phyloP scores from a whole-genome alignment of 2,113 vertebrate species.

The Pontoporia blainvillei region DNA sequence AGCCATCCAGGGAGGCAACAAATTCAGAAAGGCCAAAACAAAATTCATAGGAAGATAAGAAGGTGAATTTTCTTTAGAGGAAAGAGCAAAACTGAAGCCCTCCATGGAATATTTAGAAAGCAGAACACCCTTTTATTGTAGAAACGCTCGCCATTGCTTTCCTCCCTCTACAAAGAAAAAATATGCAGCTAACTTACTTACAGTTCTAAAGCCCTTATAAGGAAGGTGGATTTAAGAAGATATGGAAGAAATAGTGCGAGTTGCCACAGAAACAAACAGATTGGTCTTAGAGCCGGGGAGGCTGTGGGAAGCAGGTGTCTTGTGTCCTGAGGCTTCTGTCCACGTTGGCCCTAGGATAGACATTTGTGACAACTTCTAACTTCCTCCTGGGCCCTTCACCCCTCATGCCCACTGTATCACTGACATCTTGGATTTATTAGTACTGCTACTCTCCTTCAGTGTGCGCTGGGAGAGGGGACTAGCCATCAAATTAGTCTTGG shows the following conservation, averaged over 20 bases:
- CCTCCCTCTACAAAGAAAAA: background rate
- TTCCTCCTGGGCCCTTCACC: background rate
- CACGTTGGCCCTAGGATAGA: background rate
- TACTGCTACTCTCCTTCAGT: background rate
- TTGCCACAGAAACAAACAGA: background rate
- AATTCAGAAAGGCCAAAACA: background rate
- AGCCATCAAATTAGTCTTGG: slow-evolving; percentile 19
- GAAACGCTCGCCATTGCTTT: background rate
- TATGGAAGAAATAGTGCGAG: background rate
- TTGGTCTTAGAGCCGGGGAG: background rate
- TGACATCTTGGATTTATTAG: background rate
- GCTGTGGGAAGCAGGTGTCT: background rate
- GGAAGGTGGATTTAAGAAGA: background rate
- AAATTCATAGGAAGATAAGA: background rate
- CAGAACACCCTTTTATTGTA: background rate
- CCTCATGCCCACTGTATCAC: background rate
- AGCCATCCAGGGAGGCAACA: background rate
- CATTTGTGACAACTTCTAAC: background rate
- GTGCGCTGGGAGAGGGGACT: background rate
- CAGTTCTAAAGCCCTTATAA: background rate
- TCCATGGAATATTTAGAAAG: slow-evolving; percentile 20
- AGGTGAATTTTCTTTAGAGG: background rate
- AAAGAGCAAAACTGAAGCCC: slow-evolving; percentile 36
- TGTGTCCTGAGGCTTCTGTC: background rate
- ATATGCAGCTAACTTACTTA: background rate